Percentiles rank a stretch among this genome's conserved stretches.
Conservation (phyloP, 2,797 vertebrate genomes). For the Tadarida brasiliensis region DNA sequence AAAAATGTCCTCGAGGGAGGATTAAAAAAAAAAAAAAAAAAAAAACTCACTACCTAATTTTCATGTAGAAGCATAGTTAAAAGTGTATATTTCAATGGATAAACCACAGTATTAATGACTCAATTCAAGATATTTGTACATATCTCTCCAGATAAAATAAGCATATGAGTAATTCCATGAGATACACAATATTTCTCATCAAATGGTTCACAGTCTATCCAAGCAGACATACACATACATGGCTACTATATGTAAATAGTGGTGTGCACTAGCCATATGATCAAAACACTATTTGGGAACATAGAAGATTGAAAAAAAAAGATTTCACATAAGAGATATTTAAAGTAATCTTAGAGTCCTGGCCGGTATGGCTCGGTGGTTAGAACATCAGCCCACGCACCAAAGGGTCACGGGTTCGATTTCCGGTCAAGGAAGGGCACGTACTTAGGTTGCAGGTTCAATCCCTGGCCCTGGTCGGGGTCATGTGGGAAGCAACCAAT, state of each 20-base stretch:
- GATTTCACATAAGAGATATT: not conserved
- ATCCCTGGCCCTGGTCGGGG: too few relatives aligned
- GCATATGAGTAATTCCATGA: not conserved
- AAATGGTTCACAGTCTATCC: conserved; percentile 37
- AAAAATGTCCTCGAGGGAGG: too few relatives aligned
- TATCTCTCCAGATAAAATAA: conserved; percentile 58
- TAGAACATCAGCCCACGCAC: too few relatives aligned
- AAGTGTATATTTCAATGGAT: conserved; percentile 49
- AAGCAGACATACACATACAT: not conserved
- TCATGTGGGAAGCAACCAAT: too few relatives aligned
- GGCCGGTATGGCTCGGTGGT: too few relatives aligned
- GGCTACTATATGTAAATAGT: not conserved
- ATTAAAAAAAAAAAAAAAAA: too few relatives aligned
- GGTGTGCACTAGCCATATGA: not conserved
- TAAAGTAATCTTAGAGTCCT: not conserved
- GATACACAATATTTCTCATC: conserved; percentile 10
- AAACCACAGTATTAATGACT: conserved; percentile 33
- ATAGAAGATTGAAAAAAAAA: not conserved
- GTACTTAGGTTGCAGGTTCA: too few relatives aligned
- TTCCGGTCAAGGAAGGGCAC: too few relatives aligned
- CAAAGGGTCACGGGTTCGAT: too few relatives aligned
- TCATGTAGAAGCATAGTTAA: not conserved
- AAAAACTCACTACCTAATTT: conserved; percentile 43
- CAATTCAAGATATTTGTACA: conserved; percentile 37
- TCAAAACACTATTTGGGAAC: conserved; percentile 15